Evolutionary conservation across 2,113 vertebrate genomes (phyloP).

Genomic region (Chlamydotis undulata): DNA sequence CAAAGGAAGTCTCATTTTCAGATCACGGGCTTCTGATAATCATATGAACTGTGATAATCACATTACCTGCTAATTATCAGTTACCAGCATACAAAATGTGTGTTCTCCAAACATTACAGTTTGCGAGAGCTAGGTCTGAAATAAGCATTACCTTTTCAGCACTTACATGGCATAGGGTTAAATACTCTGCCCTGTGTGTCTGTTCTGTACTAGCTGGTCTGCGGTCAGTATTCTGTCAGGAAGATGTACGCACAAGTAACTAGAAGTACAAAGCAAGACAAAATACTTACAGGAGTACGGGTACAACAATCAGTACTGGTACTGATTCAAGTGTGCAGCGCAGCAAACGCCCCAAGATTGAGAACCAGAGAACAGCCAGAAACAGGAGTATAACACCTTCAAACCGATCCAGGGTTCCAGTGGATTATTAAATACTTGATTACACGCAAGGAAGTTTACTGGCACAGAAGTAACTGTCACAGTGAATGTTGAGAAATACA

Average conservation of each 20-base stretch:
- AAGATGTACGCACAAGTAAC: no score
- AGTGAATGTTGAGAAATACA: not conserved
- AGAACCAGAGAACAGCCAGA: fast-evolving
- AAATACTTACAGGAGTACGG: fast-evolving
- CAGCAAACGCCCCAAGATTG: not conserved
- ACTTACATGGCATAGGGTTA: not conserved
- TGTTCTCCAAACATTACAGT: not conserved
- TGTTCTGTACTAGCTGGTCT: not conserved
- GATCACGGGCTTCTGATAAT: not conserved
- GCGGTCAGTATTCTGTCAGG: not conserved
- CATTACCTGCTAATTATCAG: not conserved
- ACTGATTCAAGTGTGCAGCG: fast-evolving
- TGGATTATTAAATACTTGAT: not conserved
- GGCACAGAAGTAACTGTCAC: not conserved
- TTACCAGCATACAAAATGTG: not conserved
- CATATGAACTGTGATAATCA: not conserved
- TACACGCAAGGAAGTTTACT: not conserved
- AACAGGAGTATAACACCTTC: not conserved
- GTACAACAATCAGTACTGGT: fast-evolving
- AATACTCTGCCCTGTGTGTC: not conserved
- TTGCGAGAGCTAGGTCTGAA: not conserved
- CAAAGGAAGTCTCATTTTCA: not conserved
- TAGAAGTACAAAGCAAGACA: fast-evolving
- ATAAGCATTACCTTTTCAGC: not conserved
- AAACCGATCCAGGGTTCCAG: not conserved